Evolutionary conservation across 2,113 vertebrate species (phyloP), one percentile per base, ranked within the genome.

Genomic region (Lophotis ruficrista): DNA sequence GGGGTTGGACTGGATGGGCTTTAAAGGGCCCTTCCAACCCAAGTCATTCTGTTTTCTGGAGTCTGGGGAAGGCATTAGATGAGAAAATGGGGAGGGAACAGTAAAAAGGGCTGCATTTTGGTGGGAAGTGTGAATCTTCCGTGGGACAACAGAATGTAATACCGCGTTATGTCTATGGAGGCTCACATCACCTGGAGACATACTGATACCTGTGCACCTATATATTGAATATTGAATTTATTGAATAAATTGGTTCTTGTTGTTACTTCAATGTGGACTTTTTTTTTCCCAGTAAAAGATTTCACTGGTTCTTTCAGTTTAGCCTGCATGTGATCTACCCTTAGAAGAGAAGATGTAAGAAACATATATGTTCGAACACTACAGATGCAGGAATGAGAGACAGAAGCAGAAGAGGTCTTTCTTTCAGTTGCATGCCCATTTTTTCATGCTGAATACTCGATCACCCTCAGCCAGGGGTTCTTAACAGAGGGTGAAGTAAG

Each of bases 31-130:
- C n/a, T n/a, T n/a, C n/a, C n/a, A n/a, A n/a, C n/a, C n/a, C n/a
- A n/a, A n/a, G n/a, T n/a, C n/a, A n/a, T n/a, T n/a, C n/a, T 3
- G 0, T 64, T 51, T 75, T 18, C 27, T 50, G 7, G 19, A 35
- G 35, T 19, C 7, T 66, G 10, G 15, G 12, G 31, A 58, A 64
- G 4, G 21, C 18, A 25, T 37, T 38, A 68, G 18, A 58, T 22
- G 64, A 7, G 11, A 80, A 76, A 77, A 47, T 0, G 1, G 6
- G 33, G 18, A 53, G 5, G 16, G 18, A 66, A 20, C 0, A 0
- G 6, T 61, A 37, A 57, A 90, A 65, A 11, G 6, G 8, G 33
- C 45, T 31, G 23, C 14, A 10, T 56, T 61, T 75, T 2, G 1
- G 10, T 48, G 24, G 14, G 31, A 65, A 30, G 7, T 33, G 69